Conservation (phyloP, 2,797 vertebrate genomes). For the Pangasius djambal region DNA sequence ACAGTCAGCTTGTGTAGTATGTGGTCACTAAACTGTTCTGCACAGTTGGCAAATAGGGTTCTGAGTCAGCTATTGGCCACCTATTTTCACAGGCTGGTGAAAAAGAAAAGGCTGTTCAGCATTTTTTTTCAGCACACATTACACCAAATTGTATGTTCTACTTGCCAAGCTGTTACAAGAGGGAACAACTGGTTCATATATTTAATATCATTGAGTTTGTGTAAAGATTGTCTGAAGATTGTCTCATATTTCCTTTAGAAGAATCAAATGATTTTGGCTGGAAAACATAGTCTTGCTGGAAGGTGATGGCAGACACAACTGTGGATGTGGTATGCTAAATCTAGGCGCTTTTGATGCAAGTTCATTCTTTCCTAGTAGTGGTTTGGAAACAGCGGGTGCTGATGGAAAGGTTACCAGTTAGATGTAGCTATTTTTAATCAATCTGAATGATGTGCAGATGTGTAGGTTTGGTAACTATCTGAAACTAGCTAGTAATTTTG, state of each 20-base stretch:
- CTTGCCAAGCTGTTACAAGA: neutral
- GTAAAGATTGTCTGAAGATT: neutral
- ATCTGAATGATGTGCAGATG: slow-evolving; percentile 25
- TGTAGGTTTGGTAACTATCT: slow-evolving; percentile 14
- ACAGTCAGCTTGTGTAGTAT: neutral
- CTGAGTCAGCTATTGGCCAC: slow-evolving; percentile 24
- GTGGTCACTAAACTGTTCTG: neutral
- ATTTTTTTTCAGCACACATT: slow-evolving; percentile 7
- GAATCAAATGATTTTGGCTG: neutral
- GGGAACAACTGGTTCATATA: slow-evolving; percentile 11
- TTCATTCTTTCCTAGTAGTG: slow-evolving; percentile 54
- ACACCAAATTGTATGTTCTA: slow-evolving; percentile 3
- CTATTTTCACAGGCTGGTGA: slow-evolving; percentile 17
- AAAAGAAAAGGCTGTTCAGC: slow-evolving; percentile 15
- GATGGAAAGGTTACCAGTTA: slow-evolving; percentile 25
- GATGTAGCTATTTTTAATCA: slow-evolving; percentile 39
- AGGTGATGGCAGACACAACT: slow-evolving; percentile 31
- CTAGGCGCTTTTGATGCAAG: slow-evolving; percentile 27
- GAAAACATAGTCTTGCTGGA: slow-evolving; percentile 16
- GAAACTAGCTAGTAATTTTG: neutral
- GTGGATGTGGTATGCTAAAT: slow-evolving; percentile 20
- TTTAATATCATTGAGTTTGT: neutral
- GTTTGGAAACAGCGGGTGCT: slow-evolving; percentile 29
- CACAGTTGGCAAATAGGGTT: slow-evolving; percentile 2
- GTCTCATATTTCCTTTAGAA: slow-evolving; percentile 3